Evolutionary conservation across 2,888 invertebrate genomes (phyloP).

Genomic region (Drosophila lacicola): DNA sequence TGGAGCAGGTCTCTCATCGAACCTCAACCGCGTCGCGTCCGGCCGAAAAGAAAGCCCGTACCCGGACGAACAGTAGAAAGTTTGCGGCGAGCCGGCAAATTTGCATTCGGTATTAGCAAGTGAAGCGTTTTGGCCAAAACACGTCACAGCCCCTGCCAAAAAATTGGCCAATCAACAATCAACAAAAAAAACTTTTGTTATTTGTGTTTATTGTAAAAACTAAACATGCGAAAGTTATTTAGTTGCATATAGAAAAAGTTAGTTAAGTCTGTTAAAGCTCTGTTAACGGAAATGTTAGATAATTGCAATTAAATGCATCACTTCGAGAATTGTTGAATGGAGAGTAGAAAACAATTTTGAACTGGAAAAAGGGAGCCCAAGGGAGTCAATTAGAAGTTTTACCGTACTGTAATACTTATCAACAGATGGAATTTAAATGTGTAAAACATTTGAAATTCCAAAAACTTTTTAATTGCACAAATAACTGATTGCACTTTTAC

Average conservation of each 20-base stretch:
- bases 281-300: background rate
- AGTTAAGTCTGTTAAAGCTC: no score
- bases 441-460: background rate
- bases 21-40: conserved; percentile 28
- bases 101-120: conserved; percentile 65
- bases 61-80: conserved; percentile 54
- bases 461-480: background rate
- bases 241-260: background rate
- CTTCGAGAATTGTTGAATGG: no score
- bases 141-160: conserved; percentile 48
- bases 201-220: conserved; percentile 17
- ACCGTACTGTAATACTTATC: no score
- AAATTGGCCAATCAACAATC: conserved; percentile 39
- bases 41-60: conserved; percentile 57
- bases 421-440: no score
- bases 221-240: conserved; percentile 31
- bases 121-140: conserved; percentile 49
- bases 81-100: conserved; percentile 44
- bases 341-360: no score
- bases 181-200: conserved; percentile 29
- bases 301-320: no score
- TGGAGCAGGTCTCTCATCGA: conserved; percentile 23
- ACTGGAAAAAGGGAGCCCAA: no score
- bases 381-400: no score
- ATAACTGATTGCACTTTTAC: background rate